Evolutionary conservation across 2,888 invertebrate genomes (phyloP), one percentile per base, ranked within the genome.

Genomic region (Tyria jacobaeae): DNA sequence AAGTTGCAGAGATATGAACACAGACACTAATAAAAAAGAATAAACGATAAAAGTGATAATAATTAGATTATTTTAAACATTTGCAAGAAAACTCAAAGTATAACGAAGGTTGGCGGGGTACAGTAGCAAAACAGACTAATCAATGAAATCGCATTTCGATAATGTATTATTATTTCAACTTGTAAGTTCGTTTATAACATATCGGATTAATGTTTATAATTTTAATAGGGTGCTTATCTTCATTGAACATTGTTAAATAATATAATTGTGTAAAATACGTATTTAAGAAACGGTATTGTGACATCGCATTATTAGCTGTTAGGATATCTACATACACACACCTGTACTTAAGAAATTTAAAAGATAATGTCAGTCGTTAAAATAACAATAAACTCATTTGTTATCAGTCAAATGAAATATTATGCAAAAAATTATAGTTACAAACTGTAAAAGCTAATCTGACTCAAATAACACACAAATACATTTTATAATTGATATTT

Each of bases 211-310:
- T 63, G 64, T 69, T 79, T 80, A 84, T 80, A 75, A 76, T 85
- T 89, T 89, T 88, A 90, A 88, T 87, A 81, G 69, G 52, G 61
- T 71, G 53, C 49, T 74, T 87, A 90, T 90, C 89, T 87, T 90
- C 88, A 90, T 90, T 88, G 85, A 88, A 84, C 75, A 83, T 75
- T 70, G 69, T 73, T 74, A 70, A 68, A 73, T 70, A 68, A 66
- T 65, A 66, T 68, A 61, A 54, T 68, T 59, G 56, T 48, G 17
- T 53, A 50, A 49, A 39, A 52, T 52, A 57, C 44, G 21, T 48
- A 57, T 24, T 15, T 21, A n/a, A 44, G 31, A 55, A 47, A 47
- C 4, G 56, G 59, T 44, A 57, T 64, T 62, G 51, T 39, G 54
- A 17, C 39, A 51, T 51, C 1, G 25, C 17, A 49, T 39, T 44